Evolutionary conservation across 2,797 vertebrate species (phyloP).

Genomic region (Pterois miles): DNA sequence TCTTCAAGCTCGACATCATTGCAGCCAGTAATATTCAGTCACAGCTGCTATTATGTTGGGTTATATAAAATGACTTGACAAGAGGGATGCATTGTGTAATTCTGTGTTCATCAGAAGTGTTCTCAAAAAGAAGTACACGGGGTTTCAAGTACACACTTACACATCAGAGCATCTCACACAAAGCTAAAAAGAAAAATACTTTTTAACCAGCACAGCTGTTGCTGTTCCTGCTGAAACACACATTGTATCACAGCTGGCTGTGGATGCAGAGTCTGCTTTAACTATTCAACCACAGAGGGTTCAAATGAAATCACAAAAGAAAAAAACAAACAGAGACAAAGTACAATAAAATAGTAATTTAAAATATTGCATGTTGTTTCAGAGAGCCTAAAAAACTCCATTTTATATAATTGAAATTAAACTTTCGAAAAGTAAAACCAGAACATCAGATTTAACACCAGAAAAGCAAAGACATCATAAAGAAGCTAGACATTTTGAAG

Average conservation of each 20-base stretch:
- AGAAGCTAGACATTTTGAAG: background rate
- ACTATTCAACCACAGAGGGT: background rate
- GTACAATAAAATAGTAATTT: background rate
- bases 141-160: constrained; percentile 8
- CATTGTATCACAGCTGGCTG: background rate
- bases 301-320: background rate
- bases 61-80: constrained; percentile 28
- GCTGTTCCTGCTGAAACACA: constrained; percentile 16
- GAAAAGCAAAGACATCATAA: background rate
- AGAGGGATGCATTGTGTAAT: constrained; percentile 17
- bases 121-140: constrained; percentile 8
- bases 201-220: constrained; percentile 11
- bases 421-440: background rate
- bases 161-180: background rate
- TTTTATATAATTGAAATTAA: background rate
- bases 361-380: background rate
- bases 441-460: background rate
- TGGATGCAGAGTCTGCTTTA: background rate
- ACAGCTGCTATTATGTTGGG: background rate
- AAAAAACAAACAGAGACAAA: background rate
- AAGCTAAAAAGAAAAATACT: background rate
- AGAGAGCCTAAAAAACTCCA: background rate
- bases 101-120: constrained; percentile 11
- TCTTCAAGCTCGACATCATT: background rate
- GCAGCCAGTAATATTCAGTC: background rate